Conservation (phyloP, 1,140 invertebrate species). For the Leptinotarsa texana region DNA sequence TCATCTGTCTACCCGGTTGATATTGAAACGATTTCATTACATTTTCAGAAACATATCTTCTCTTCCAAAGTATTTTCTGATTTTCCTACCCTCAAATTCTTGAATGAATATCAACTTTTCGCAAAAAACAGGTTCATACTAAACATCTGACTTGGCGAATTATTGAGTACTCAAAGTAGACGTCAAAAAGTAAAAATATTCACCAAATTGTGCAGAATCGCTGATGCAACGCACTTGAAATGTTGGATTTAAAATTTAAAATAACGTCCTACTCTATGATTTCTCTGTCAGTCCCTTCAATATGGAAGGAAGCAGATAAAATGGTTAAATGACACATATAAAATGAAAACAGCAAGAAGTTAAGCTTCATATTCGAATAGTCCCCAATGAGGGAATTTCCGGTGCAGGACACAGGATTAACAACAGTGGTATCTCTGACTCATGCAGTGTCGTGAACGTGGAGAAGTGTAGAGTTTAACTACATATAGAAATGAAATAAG, state of each 20-base stretch:
- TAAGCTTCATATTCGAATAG: slow-evolving; percentile 21
- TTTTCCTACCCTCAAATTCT: no score
- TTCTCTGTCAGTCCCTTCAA: neutral
- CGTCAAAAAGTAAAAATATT: neutral
- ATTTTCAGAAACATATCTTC: no score
- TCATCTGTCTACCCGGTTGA: no score
- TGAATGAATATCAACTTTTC: no score
- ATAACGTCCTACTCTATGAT: neutral
- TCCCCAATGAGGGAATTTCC: neutral
- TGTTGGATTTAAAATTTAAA: neutral
- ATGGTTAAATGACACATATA: neutral
- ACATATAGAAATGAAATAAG: neutral
- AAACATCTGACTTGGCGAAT: no score
- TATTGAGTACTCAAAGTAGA: no score
- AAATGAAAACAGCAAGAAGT: slow-evolving; percentile 17
- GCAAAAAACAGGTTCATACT: no score
- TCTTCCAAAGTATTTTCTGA: no score
- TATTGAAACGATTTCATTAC: no score
- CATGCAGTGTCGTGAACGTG: neutral
- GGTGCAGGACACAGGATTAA: slow-evolving; percentile 16
- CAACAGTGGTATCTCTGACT: slow-evolving; percentile 5
- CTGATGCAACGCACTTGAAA: neutral
- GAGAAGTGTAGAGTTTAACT: neutral
- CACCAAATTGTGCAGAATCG: slow-evolving; percentile 14
- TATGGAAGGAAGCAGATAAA: neutral